Conservation (phyloP, 2,797 vertebrate genomes). For the Sebastes nivosus region DNA sequence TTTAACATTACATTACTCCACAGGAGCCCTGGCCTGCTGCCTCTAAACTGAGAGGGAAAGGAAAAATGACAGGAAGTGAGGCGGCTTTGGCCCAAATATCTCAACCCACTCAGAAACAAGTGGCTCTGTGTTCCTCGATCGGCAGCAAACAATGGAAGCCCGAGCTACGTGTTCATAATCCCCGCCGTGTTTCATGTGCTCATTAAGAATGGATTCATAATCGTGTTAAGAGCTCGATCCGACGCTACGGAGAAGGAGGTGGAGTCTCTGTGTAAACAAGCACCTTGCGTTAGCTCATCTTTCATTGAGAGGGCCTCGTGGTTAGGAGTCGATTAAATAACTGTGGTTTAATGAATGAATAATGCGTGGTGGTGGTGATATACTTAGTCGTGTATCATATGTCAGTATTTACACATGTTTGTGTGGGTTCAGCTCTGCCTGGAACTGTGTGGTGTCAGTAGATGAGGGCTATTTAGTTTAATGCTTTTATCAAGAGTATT, state of each 20-base stretch:
- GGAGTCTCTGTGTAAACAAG: conserved; percentile 53
- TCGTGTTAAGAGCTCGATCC: conserved; percentile 64
- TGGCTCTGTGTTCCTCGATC: conserved; percentile 24
- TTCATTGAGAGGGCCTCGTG: conserved; percentile 21
- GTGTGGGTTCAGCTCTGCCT: conserved; percentile 5
- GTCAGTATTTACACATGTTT: conserved; percentile 39
- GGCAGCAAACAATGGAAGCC: conserved; percentile 41
- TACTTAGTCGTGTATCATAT: conserved; percentile 17
- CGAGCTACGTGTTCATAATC: conserved; percentile 57
- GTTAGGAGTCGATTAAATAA: conserved; percentile 48
- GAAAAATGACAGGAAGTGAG: conserved; percentile 47
- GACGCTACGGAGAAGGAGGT: conserved; percentile 25
- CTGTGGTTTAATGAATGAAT: conserved; percentile 54
- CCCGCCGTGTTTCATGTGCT: conserved; percentile 62
- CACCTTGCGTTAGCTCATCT: conserved; percentile 45
- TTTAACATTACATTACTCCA: conserved; percentile 70
- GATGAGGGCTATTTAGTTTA: background rate
- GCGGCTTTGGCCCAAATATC: conserved; percentile 42
- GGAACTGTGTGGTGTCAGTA: background rate
- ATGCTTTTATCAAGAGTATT: conserved; percentile 8
- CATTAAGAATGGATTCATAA: conserved; percentile 72
- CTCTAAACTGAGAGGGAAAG: conserved; percentile 19
- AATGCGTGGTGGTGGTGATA: conserved; percentile 14
- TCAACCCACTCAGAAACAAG: conserved; percentile 54
- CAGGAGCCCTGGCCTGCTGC: conserved; percentile 43